Base-by-base conservation (phyloP, 1,140 invertebrate species). In the Orius laevigatus region DNA sequence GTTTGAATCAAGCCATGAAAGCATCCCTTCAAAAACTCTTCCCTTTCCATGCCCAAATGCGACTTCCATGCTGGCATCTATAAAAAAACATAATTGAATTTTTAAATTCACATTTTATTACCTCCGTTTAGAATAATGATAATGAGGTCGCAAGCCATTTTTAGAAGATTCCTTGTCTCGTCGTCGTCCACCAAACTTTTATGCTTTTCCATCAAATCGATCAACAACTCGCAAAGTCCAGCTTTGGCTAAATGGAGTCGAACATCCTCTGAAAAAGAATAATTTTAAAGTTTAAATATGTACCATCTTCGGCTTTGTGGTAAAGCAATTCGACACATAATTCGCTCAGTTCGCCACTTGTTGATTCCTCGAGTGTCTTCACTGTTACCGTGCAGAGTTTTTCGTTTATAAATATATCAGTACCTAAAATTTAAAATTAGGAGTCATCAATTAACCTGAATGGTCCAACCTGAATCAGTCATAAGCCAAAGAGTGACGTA, bases 1-100 rank as follows among this genome's bases (percentile, higher is more conserved):
- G 9, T 68, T 60, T 1, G 76, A 76, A 41, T 80, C 71, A 48
- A 93, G 62, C 86, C 86, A 91, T 14, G 73, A 69, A 15, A 85
- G 68, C 61, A 84, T 74, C 53, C 74, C 74, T 39, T 71, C 60
- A 58, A 87, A 90, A 1, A 85, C 74, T 50, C 69, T 67, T 1
- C 83, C 81, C 36, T 74, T 67, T 1, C 82, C 78, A 51, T 77
- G 67, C 25, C 71, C 67, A 64, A 84, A 89, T 3, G 90, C 65
- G 19, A 75, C 65, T 56, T 84, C 73, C 85, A 91, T 91, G 50
- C 85, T 84, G 56, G 83, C 78, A 70, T 92, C 88, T 91, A 57
- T 5, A 60, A 60, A 53, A 53, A 40, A 50, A 36, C 15, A 25
- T 39, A 1, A 48, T 38, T 3, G 16, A 38, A 46, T 53, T 15